Evolutionary conservation across 2,888 invertebrate genomes (phyloP), one percentile per base, ranked within the genome.

Genomic region (Drosophila aldrichi): DNA sequence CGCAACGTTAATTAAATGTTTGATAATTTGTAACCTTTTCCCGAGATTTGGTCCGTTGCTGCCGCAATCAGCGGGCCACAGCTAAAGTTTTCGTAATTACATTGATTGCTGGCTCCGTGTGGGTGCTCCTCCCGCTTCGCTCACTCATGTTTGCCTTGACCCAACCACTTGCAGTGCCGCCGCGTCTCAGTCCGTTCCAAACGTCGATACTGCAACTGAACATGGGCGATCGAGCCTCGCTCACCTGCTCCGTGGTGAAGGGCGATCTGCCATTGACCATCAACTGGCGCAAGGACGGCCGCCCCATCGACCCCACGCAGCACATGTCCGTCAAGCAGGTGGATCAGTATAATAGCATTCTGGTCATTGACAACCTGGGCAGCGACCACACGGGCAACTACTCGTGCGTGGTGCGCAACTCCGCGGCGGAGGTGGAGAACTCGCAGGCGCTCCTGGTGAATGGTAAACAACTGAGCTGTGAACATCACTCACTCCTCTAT

Each of bases 371-470:
- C 92, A 95, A 95, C 93, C 94, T 96, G 89, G 95, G 95, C 88
- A 95, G 95, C 90, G 95, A 95, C 92, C 96, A 96, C 93, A 96
- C 95, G 83, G 96, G 96, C 92, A 96, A 96, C 93, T 96, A 96
- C 93, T 95, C 96, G 74, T 96, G 96, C 93, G 95, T 95, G 89
- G 96, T 95, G 82, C 94, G 95, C 88, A 96, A 96, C 93, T 94
- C 95, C 88, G 96, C 96, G 70, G 96, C 96, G 81, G 95, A 95
- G 93, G 95, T 95, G 93, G 95, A 95, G 87, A 95, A 95, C 93
- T 95, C 95, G 75, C 96, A 96, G 93, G 95, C 95, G 84, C 94
- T 96, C 91, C 94, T 95, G 94, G 96, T 96, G 93, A 96, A 96
- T 94, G 96, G 96, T 96, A 96, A 96, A 94, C 93, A 93, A 70